phyloP scores from a whole-genome alignment of 1,140 invertebrate genomes.

The Caenorhabditis latens region DNA sequence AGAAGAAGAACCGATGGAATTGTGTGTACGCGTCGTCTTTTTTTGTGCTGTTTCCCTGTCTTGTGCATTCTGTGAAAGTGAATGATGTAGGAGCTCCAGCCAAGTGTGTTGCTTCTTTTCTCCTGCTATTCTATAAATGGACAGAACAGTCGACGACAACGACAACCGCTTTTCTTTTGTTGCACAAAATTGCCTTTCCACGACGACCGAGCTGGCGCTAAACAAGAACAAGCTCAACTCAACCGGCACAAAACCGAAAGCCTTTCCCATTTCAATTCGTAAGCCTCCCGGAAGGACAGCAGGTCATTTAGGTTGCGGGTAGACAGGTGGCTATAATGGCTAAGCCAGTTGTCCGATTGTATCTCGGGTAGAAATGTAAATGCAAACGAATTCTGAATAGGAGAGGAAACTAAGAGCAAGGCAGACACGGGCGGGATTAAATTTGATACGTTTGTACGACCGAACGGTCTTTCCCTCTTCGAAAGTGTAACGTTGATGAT shows the following conservation, averaged over 20 bases:
- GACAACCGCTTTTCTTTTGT: conserved; percentile 43
- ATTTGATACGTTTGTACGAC: conserved; percentile 1
- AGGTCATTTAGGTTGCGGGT: conserved; percentile 47
- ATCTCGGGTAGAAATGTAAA: conserved; percentile 1
- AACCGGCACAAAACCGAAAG: conserved; percentile 53
- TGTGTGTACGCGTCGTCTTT: conserved; percentile 2
- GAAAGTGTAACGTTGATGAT: neutral
- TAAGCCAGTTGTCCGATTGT: neutral
- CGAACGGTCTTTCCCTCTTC: neutral
- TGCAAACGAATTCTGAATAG: conserved; percentile 18
- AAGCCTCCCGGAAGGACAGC: conserved; percentile 31
- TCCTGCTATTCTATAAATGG: conserved; percentile 23
- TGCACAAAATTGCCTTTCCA: conserved; percentile 46
- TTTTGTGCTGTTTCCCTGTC: neutral
- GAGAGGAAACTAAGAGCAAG: conserved; percentile 18
- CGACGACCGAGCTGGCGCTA: neutral
- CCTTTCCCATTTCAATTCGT: neutral
- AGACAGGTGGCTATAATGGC: conserved; percentile 48
- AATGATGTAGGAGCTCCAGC: conserved; percentile 38
- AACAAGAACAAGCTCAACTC: conserved; percentile 36
- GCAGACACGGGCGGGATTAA: neutral
- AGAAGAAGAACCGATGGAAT: conserved; percentile 33
- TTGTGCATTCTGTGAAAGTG: neutral
- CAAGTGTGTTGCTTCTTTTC: conserved; percentile 38
- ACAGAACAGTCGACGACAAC: conserved; percentile 34